These are phyloP conservation scores for Tinea semifulvella DNA, from an alignment of 2,888 invertebrate genomes.

Conservation along the genomic window DNA sequence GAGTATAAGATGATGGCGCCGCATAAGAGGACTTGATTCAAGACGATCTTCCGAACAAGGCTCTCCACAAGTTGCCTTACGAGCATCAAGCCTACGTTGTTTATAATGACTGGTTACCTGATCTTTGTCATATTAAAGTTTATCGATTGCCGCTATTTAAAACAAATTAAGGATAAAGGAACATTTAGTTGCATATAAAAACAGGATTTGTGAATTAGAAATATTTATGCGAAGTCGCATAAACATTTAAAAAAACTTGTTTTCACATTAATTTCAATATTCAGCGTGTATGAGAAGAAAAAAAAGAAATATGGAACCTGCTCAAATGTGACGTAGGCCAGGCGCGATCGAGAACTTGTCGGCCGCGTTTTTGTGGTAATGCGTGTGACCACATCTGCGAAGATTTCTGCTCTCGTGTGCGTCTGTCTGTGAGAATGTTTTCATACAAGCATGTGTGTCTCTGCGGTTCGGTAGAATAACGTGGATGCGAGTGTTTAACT, in stretches of 20 bases:
- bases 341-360: slow-evolving; percentile 31
- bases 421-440: slow-evolving; percentile 23
- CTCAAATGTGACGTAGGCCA: slow-evolving; percentile 24
- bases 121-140: no score
- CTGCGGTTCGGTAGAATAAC: slow-evolving; percentile 25
- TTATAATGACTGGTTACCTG: no score
- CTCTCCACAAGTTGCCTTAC: background rate
- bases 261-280: slow-evolving; percentile 12
- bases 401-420: slow-evolving; percentile 36
- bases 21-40: background rate
- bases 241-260: slow-evolving; percentile 8
- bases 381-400: slow-evolving; percentile 56
- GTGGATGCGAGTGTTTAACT: slow-evolving; percentile 32
- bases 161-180: background rate
- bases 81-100: background rate
- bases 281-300: slow-evolving; percentile 14
- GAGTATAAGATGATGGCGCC: slow-evolving; percentile 11
- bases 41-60: background rate
- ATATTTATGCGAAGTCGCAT: background rate
- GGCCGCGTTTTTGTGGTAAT: slow-evolving; percentile 41
- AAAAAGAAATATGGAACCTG: slow-evolving; percentile 24
- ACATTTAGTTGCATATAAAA: background rate
- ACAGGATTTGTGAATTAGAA: slow-evolving; percentile 3
- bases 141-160: slow-evolving; percentile 8
- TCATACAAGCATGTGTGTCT: slow-evolving; percentile 35